A percentile compares a stretch with the other conserved stretches of the same genome.
These are phyloP conservation scores for Cephalopterus ornatus DNA, from an alignment of 2,113 vertebrate genomes.

Conservation along the genomic window DNA sequence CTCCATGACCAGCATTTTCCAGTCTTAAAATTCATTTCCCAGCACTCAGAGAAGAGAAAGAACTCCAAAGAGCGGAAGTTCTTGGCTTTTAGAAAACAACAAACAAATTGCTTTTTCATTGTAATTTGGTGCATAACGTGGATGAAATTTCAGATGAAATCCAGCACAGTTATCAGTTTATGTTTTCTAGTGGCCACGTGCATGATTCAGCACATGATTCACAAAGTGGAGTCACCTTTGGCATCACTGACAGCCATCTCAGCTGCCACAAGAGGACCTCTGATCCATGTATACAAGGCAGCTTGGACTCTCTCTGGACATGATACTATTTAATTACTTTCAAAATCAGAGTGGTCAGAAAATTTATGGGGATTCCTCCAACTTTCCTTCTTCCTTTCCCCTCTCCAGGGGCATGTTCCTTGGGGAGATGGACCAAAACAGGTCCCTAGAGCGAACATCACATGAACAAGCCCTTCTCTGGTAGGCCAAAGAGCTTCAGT, in stretches of 20 bases:
- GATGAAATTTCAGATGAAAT: not conserved
- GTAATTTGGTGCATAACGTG: not conserved
- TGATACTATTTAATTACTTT: not conserved
- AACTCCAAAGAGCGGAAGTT: not conserved
- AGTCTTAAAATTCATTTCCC: not conserved
- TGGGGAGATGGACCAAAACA: not conserved
- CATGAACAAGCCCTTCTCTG: not conserved
- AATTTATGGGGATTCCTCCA: not conserved
- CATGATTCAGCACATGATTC: too few relatives aligned
- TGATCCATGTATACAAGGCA: not conserved
- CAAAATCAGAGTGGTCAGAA: not conserved
- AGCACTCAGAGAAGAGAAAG: not conserved
- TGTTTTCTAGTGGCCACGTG: too few relatives aligned
- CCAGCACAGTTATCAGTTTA: not conserved
- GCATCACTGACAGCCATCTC: not conserved
- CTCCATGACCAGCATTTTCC: not conserved
- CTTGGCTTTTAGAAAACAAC: not conserved
- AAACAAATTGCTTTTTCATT: not conserved
- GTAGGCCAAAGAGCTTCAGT: not conserved
- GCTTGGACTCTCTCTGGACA: not conserved
- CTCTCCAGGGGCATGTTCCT: not conserved
- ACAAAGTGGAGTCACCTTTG: not conserved
- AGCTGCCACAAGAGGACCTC: not conserved
- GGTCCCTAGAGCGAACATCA: not conserved
- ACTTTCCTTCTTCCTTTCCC: not conserved